These are phyloP conservation scores for Thumatha senex DNA, from an alignment of 2,888 invertebrate species.

Conservation along the genomic window DNA sequence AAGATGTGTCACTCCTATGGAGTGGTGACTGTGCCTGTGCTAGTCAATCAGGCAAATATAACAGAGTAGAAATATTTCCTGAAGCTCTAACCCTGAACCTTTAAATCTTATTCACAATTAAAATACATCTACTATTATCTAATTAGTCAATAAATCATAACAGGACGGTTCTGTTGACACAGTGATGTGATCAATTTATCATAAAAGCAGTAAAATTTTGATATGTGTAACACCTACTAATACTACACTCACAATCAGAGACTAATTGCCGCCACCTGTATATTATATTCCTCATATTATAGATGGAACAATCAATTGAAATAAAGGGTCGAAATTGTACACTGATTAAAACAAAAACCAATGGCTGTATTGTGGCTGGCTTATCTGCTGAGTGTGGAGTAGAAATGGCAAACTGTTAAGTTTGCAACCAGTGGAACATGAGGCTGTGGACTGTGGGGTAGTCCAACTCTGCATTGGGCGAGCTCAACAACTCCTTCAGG, in stretches of 20 bases:
- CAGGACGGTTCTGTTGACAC: constrained; percentile 70
- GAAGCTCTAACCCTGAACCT: constrained; percentile 34
- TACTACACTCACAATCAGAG: constrained; percentile 37
- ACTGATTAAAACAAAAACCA: constrained; percentile 18
- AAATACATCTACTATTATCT: constrained; percentile 42
- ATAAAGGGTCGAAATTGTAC: background rate
- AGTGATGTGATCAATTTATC: constrained; percentile 45
- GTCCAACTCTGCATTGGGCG: constrained; percentile 75
- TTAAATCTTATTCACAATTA: constrained; percentile 35
- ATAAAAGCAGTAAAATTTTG: constrained; percentile 56
- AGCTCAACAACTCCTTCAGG: constrained; percentile 69
- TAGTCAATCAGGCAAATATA: background rate
- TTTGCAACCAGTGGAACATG: constrained; percentile 81
- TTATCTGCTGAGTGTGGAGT: constrained; percentile 30
- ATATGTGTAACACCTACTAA: constrained; percentile 57
- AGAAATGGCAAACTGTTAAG: constrained; percentile 57
- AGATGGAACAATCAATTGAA: background rate
- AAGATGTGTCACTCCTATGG: too few relatives aligned
- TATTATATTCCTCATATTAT: background rate
- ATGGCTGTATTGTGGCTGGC: constrained; percentile 38
- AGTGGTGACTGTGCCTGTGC: background rate
- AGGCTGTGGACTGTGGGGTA: constrained; percentile 79
- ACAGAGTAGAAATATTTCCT: background rate
- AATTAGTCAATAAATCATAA: constrained; percentile 53
- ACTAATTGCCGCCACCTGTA: background rate